These are phyloP conservation scores for Bos javanicus DNA, from an alignment of 2,113 vertebrate species.

Conservation along the genomic window DNA sequence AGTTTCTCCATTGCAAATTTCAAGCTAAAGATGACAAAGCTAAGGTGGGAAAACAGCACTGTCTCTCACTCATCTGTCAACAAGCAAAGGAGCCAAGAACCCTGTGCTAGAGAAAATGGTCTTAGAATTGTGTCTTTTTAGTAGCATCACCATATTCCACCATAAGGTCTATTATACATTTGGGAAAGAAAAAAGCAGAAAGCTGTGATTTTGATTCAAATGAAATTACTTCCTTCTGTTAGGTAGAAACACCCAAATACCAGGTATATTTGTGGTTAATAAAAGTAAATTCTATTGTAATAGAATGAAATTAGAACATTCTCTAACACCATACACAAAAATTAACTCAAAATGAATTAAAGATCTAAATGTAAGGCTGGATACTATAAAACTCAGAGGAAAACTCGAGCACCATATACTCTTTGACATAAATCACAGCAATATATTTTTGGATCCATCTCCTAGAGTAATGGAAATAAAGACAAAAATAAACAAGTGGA, in stretches of 20 bases:
- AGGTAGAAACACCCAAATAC: neutral
- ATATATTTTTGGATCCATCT: neutral
- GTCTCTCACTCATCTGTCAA: neutral
- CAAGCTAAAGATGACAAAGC: neutral
- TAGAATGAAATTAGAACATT: neutral
- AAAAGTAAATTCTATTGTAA: neutral
- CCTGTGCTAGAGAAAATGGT: neutral
- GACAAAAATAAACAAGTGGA: neutral
- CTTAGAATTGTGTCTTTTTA: neutral
- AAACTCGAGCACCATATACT: neutral
- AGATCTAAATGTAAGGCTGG: neutral
- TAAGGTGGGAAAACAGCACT: neutral
- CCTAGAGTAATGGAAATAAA: neutral
- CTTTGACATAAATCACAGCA: neutral
- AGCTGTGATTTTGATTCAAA: neutral
- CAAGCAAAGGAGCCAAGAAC: neutral
- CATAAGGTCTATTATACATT: neutral
- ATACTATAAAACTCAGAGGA: neutral
- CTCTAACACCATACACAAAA: neutral
- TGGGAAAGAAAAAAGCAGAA: neutral
- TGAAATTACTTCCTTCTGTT: neutral
- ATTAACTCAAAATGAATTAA: neutral
- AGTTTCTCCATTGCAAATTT: neutral
- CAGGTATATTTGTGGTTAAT: neutral
- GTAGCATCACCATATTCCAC: neutral